These are phyloP conservation scores for Muraenolepis orangiensis DNA, from an alignment of 2,797 vertebrate species.

Conservation along the genomic window DNA sequence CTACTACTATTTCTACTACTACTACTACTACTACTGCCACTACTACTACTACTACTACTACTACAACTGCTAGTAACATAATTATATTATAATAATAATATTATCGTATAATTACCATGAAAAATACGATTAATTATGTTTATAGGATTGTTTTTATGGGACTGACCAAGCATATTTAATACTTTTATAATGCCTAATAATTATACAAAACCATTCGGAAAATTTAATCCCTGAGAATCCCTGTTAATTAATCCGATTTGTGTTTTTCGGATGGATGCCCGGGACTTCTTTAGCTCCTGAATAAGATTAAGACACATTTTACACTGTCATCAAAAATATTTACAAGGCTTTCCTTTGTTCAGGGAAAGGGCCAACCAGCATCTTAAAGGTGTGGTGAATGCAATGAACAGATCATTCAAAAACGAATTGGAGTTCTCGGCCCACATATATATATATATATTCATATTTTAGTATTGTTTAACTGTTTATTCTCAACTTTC, in stretches of 20 bases:
- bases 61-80: neutral
- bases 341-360: neutral
- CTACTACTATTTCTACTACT: neutral
- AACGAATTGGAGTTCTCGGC: neutral
- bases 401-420: neutral
- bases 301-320: slow-evolving; percentile 1
- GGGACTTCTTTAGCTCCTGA: neutral
- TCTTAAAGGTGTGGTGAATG: neutral
- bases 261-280: neutral
- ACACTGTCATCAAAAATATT: neutral
- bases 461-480: neutral
- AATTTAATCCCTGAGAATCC: neutral
- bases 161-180: neutral
- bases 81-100: neutral
- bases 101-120: neutral
- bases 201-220: neutral
- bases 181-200: neutral
- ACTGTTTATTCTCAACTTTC: neutral
- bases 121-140: neutral
- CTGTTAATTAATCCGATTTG: neutral
- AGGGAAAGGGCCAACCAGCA: neutral
- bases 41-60: too few species aligned
- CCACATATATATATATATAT: neutral
- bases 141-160: neutral
- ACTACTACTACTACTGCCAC: neutral